These are phyloP conservation scores for Passer domesticus DNA, from an alignment of 2,113 vertebrate genomes.

Conservation along the genomic window DNA sequence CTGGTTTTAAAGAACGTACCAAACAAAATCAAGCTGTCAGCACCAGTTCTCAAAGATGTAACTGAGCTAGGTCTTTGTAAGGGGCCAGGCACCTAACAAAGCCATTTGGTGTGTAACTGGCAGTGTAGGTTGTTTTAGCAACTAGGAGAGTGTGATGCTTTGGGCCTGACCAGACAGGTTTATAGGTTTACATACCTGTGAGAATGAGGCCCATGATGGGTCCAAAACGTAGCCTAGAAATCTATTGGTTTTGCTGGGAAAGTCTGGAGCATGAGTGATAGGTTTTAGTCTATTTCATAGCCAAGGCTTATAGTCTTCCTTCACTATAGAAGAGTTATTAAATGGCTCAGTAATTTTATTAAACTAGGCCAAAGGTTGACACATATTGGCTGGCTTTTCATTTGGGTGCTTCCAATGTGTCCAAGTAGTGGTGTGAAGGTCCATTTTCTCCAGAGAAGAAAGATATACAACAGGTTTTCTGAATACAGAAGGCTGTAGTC, in stretches of 20 bases:
- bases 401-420: conserved; percentile 43
- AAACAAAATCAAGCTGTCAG: not conserved
- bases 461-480: conserved; percentile 4
- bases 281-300: not conserved
- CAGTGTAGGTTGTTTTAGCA: conserved; percentile 23
- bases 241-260: conserved; percentile 35
- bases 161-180: not conserved
- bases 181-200: conserved; percentile 19
- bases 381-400: conserved; percentile 18
- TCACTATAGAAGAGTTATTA: conserved; percentile 56
- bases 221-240: conserved; percentile 36
- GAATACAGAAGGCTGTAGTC: conserved; percentile 31
- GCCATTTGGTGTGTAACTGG: conserved; percentile 58
- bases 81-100: conserved; percentile 44
- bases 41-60: conserved; percentile 36
- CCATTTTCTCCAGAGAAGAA: conserved; percentile 53
- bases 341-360: not conserved
- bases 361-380: not conserved
- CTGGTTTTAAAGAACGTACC: not conserved
- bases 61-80: conserved; percentile 34
- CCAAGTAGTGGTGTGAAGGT: conserved; percentile 57
- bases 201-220: conserved; percentile 58
- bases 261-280: not conserved
- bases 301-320: conserved; percentile 70
- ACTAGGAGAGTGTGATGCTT: not conserved